These are phyloP conservation scores for Percopsis transmontana DNA, from an alignment of 2,113 vertebrate species.

Conservation along the genomic window DNA sequence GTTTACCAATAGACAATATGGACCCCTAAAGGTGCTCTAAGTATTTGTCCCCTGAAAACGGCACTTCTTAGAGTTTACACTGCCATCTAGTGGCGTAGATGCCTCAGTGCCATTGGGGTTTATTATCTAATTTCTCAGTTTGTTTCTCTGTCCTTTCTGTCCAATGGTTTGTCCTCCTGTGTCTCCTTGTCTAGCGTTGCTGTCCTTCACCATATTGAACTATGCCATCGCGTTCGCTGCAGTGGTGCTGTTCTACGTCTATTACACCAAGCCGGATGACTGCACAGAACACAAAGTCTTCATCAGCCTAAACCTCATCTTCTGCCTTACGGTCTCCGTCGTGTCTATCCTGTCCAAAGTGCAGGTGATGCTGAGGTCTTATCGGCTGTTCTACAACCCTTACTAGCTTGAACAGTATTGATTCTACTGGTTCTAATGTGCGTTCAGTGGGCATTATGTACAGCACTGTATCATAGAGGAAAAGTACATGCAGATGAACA, in stretches of 20 bases:
- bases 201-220: constrained; percentile 79
- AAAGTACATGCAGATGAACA: too few relatives aligned
- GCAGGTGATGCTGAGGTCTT: constrained; percentile 77
- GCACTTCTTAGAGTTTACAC: too few relatives aligned
- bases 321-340: constrained; percentile 83
- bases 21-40: too few relatives aligned
- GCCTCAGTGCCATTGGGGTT: too few relatives aligned
- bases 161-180: neutral
- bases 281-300: constrained; percentile 87
- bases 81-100: too few relatives aligned
- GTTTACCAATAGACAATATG: too few relatives aligned
- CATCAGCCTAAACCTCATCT: constrained; percentile 89
- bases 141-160: neutral
- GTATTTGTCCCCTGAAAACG: too few relatives aligned
- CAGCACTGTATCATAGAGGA: too few relatives aligned
- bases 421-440: too few relatives aligned
- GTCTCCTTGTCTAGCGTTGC: constrained; percentile 71
- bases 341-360: constrained; percentile 88
- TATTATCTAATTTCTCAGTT: neutral
- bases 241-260: constrained; percentile 81
- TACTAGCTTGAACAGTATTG: too few relatives aligned
- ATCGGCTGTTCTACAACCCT: neutral
- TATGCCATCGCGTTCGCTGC: constrained; percentile 74
- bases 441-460: too few relatives aligned
- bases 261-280: constrained; percentile 80